A percentile compares a stretch with the other conserved stretches of the same genome.
Evolutionary conservation across 2,113 vertebrate genomes (phyloP).

Genomic region (Oryzias curvinotus): DNA sequence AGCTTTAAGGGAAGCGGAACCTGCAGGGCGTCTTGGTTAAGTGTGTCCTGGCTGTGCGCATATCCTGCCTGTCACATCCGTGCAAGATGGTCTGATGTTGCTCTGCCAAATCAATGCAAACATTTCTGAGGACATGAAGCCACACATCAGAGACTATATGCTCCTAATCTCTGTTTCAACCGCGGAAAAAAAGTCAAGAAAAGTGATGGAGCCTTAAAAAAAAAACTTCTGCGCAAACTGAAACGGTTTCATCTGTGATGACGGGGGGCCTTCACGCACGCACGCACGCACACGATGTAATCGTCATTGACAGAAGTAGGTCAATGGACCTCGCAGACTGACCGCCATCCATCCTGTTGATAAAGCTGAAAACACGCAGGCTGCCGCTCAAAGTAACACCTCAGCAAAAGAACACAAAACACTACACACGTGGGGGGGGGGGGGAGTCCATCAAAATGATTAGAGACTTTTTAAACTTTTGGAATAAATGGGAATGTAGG

Average conservation of each 20-base stretch:
- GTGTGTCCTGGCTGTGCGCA: conserved; percentile 63
- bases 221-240: no score
- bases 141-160: not conserved
- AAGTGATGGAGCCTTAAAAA: not conserved
- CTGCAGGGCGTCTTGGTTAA: conserved; percentile 58
- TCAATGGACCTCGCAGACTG: conserved; percentile 66
- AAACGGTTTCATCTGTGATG: conserved; percentile 25
- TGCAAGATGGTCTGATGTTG: conserved; percentile 14
- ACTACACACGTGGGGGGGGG: not conserved
- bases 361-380: conserved; percentile 44
- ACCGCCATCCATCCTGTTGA: conserved; percentile 39
- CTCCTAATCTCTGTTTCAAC: not conserved
- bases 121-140: no score
- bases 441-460: not conserved
- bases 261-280: conserved; percentile 1
- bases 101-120: not conserved
- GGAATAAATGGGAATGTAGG: not conserved
- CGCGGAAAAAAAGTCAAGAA: not conserved
- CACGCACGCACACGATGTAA: conserved; percentile 40
- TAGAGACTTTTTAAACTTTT: not conserved
- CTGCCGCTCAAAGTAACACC: not conserved
- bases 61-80: conserved; percentile 62
- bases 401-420: not conserved
- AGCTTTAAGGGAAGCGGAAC: conserved; percentile 56
- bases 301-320: conserved; percentile 78